Percentiles rank a stretch among this genome's conserved stretches.
phyloP scores from a whole-genome alignment of 2,888 invertebrate genomes.

The Mythimna loreyi region DNA sequence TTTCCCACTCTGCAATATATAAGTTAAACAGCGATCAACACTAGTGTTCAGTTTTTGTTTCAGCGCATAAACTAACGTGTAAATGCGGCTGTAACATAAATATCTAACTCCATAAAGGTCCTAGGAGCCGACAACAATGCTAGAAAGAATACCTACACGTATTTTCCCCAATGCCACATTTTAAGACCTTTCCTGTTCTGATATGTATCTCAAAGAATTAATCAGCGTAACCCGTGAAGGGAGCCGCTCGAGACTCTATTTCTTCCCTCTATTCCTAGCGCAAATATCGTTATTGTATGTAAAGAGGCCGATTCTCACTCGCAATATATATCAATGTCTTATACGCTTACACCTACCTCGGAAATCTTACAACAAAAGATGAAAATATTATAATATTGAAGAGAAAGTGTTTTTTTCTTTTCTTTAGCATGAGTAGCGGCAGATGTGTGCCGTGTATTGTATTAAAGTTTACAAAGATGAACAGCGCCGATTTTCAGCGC shows the following conservation, averaged over 20 bases:
- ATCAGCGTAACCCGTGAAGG: constrained; percentile 54
- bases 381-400: constrained; percentile 50
- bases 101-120: constrained; percentile 27
- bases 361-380: constrained; percentile 57
- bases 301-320: constrained; percentile 53
- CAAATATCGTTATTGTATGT: constrained; percentile 60
- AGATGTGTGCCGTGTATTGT: constrained; percentile 28
- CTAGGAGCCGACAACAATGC: constrained; percentile 32
- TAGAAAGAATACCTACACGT: constrained; percentile 24
- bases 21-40: not conserved
- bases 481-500: constrained; percentile 1
- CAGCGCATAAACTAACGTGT: constrained; percentile 15
- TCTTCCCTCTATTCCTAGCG: constrained; percentile 48
- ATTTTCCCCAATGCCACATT: constrained; percentile 45
- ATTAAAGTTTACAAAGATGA: constrained; percentile 25
- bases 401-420: constrained; percentile 44
- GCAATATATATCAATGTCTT: constrained; percentile 56
- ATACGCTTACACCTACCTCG: constrained; percentile 47
- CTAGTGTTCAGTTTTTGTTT: not conserved
- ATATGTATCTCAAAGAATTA: constrained; percentile 59
- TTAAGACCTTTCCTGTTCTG: constrained; percentile 48
- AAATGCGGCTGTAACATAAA: constrained; percentile 35
- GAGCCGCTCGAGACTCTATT: constrained; percentile 42
- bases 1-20: not conserved
- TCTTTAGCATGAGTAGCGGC: constrained; percentile 21